Conservation (phyloP, 2,113 vertebrate genomes). For the Hemicordylus capensis region DNA sequence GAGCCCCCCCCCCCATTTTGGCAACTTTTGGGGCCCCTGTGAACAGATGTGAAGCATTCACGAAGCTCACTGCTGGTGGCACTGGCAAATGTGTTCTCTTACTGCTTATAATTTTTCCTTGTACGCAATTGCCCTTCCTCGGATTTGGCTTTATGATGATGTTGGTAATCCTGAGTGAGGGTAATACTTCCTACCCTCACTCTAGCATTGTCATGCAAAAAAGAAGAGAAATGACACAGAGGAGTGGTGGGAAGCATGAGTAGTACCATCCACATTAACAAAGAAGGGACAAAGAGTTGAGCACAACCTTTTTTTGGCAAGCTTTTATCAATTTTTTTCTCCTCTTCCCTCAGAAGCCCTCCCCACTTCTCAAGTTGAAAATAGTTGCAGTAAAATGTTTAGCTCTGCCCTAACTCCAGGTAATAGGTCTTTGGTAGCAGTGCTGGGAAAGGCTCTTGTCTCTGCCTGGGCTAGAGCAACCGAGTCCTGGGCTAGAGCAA, state of each 20-base stretch:
- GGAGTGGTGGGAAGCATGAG: neutral
- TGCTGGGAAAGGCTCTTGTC: too few relatives aligned
- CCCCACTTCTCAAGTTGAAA: neutral
- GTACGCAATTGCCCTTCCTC: too few relatives aligned
- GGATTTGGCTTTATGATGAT: neutral
- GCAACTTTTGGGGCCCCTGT: neutral
- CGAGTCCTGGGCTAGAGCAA: too few relatives aligned
- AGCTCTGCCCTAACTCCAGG: neutral
- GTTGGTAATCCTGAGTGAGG: neutral
- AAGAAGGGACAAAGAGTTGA: neutral
- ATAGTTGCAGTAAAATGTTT: neutral
- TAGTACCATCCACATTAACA: neutral
- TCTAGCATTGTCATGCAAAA: neutral
- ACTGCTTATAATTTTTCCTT: too few relatives aligned
- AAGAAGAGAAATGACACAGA: neutral
- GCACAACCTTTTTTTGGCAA: too few relatives aligned
- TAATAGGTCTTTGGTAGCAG: too few relatives aligned
- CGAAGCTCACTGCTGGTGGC: neutral
- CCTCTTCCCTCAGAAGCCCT: neutral
- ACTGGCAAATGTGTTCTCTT: neutral
- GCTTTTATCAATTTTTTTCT: neutral
- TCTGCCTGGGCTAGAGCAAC: too few relatives aligned
- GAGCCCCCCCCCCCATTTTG: too few relatives aligned
- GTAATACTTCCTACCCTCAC: neutral
- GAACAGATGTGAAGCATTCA: neutral